Evolutionary conservation across 1,140 invertebrate genomes (phyloP).

Genomic region (Bilobella aurantiaca): DNA sequence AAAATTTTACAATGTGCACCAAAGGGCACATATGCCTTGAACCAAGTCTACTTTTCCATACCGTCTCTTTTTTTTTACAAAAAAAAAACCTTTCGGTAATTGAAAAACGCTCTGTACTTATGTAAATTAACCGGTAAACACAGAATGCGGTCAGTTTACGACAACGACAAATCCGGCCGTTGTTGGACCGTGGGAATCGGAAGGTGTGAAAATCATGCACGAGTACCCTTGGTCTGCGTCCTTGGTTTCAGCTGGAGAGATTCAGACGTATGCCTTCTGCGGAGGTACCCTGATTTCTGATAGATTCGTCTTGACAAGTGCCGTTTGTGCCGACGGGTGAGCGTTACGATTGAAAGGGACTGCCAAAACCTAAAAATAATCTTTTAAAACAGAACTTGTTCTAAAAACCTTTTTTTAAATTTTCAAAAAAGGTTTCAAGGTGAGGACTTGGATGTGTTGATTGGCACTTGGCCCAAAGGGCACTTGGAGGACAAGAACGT

Average conservation of each 20-base stretch:
- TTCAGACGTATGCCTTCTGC: slow-evolving; percentile 8
- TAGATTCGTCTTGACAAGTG: slow-evolving; percentile 19
- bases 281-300: slow-evolving; percentile 18
- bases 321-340: slow-evolving; percentile 26
- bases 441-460: slow-evolving; percentile 20
- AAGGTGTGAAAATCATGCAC: neutral
- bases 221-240: slow-evolving; percentile 18
- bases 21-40: no score
- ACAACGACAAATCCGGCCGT: neutral
- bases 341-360: neutral
- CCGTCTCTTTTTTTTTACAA: no score
- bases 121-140: no score
- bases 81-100: no score
- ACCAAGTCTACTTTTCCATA: no score
- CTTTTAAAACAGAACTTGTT: neutral
- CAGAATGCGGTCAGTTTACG: slow-evolving; percentile 11
- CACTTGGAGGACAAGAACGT: slow-evolving; percentile 16
- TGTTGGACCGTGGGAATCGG: slow-evolving; percentile 9
- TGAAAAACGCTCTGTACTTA: no score
- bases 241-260: slow-evolving; percentile 7
- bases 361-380: no score
- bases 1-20: no score
- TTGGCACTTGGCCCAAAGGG: slow-evolving; percentile 28
- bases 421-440: slow-evolving; percentile 9
- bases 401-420: neutral